Percentiles rank a stretch among this genome's conserved stretches.
Evolutionary conservation across 2,113 vertebrate genomes (phyloP).

Genomic region (Heptranchias perlo): DNA sequence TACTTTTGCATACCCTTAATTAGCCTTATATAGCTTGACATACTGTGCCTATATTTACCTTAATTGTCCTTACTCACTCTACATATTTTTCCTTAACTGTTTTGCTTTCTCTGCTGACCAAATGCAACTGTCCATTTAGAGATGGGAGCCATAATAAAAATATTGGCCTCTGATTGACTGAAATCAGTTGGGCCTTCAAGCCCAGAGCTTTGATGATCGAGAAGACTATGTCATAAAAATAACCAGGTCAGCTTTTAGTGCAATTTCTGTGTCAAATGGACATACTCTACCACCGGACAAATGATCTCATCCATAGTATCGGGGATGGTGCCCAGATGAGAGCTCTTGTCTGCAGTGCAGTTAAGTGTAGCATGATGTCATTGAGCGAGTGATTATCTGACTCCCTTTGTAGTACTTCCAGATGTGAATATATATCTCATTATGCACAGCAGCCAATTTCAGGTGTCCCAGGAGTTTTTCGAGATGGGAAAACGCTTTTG

Average conservation of each 20-base stretch:
- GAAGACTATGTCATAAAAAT: background rate
- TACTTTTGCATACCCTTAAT: background rate
- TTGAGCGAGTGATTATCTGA: background rate
- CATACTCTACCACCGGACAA: background rate
- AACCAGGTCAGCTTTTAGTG: background rate
- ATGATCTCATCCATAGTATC: background rate
- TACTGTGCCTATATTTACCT: no score
- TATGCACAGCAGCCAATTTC: background rate
- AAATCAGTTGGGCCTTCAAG: background rate
- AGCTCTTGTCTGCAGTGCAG: background rate
- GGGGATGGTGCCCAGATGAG: background rate
- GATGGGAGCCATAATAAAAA: background rate
- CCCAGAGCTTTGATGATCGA: background rate
- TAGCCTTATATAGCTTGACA: background rate
- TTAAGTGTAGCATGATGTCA: background rate
- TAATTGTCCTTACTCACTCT: no score
- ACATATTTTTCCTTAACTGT: no score
- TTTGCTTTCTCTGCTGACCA: background rate
- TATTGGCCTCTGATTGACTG: background rate
- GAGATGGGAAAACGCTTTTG: background rate
- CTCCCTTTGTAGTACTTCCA: background rate
- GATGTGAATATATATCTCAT: background rate
- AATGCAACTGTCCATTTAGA: background rate
- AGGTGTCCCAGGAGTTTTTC: background rate
- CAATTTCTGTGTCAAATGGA: background rate